These are phyloP conservation scores for Tetraneura akinire DNA, from an alignment of 1,140 invertebrate species.

Conservation along the genomic window DNA sequence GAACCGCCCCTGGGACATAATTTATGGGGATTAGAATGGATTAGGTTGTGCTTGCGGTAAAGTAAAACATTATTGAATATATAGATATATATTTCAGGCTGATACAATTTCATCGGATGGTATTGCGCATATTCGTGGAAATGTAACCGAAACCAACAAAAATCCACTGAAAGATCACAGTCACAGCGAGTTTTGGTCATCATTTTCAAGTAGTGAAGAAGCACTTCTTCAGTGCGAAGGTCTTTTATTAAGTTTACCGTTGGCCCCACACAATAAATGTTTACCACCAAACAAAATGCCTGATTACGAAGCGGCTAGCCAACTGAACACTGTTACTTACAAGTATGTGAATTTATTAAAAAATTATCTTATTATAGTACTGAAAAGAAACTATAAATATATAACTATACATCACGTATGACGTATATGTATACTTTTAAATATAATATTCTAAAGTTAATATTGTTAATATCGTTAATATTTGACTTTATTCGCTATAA, in stretches of 20 bases:
- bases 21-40: too few relatives aligned
- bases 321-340: constrained; percentile 11
- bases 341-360: constrained; percentile 20
- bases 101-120: constrained; percentile 62
- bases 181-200: constrained; percentile 77
- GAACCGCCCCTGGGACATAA: too few relatives aligned
- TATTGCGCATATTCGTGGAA: constrained; percentile 64
- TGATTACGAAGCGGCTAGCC: constrained; percentile 26
- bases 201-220: constrained; percentile 76
- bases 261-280: constrained; percentile 67
- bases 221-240: constrained; percentile 73
- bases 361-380: background rate
- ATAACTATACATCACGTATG: too few relatives aligned
- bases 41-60: too few relatives aligned
- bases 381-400: too few relatives aligned
- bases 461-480: too few relatives aligned
- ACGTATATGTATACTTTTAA: background rate
- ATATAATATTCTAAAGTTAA: too few relatives aligned
- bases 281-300: constrained; percentile 28
- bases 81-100: background rate
- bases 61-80: too few relatives aligned
- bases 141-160: constrained; percentile 65
- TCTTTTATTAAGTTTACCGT: constrained; percentile 70
- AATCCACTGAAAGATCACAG: constrained; percentile 62
- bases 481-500: constrained; percentile 32